Base-by-base conservation (phyloP, 1,140 invertebrate genomes). In the Littorina saxatilis region DNA sequence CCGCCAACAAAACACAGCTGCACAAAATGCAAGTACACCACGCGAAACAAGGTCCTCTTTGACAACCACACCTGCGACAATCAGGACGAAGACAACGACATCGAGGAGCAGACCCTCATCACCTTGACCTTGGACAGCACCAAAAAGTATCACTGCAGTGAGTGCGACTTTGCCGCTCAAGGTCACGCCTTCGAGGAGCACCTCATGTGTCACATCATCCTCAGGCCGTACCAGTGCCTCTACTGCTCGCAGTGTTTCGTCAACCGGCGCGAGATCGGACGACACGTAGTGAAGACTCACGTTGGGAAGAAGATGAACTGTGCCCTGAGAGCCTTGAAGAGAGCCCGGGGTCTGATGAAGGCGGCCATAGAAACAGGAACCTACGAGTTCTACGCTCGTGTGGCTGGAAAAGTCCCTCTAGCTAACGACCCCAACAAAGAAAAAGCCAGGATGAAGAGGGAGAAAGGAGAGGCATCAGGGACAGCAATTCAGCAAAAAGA, bases 191-290 rank as follows among this genome's bases (percentile, higher is more conserved):
- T 86, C 79, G 82, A 84, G 29, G 85, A 86, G 63, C 85, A 86
- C 40, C 70, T 86, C 29, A 86, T 86, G 85, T 86, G 85, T 55
- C 85, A 86, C 76, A 79, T 86, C 27, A 82, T 86, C 39, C 32
- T 84, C 9, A 72, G 77, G 73, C 85, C 85, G 2, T 86, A 86
- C 58, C 85, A 86, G 77, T 86, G 85, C 63, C 73, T 86, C 3
- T 84, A 86, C 70, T 86, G 85, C 72, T 78, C 81, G 39, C 82
- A 86, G 75, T 83, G 82, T 37, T 86, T 86, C 58, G 80, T 84
- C 5, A 84, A 83, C 40, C 80, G 85, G 17, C 79, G 80, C 43
- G 85, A 86, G 35, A 84, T 86, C 32, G 78, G 85, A 15, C 61
- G 78, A 29, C 85, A 86, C 50, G 82, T 86, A 20, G 77, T 63